Evolutionary conservation across 2,888 invertebrate genomes (phyloP).

Genomic region (Eupithecia subfuscata): DNA sequence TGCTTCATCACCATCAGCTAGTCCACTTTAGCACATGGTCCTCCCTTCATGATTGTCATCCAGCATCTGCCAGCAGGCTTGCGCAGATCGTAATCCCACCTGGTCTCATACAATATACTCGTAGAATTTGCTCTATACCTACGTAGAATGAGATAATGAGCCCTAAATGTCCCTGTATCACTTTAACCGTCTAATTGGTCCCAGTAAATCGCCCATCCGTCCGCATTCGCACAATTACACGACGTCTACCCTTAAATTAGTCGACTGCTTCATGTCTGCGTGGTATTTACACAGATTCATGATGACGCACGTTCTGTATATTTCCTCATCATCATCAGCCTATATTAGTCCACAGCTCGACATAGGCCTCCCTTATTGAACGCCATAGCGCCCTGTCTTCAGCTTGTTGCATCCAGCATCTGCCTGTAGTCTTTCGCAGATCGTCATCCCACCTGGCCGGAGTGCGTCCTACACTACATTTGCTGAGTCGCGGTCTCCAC

Average conservation of each 20-base stretch:
- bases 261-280: neutral
- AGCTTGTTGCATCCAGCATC: too few relatives aligned
- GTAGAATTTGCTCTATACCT: neutral
- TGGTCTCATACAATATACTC: neutral
- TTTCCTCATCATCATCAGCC: too few relatives aligned
- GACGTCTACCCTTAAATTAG: constrained; percentile 1
- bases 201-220: constrained; percentile 52
- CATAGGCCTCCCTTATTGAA: too few relatives aligned
- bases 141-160: constrained; percentile 32
- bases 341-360: too few relatives aligned
- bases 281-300: neutral
- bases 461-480: too few relatives aligned
- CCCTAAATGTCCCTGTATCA: constrained; percentile 41
- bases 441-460: too few relatives aligned
- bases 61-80: neutral
- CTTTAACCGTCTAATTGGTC: constrained; percentile 54
- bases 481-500: too few relatives aligned
- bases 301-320: neutral
- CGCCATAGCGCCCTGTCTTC: too few relatives aligned
- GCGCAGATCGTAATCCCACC: neutral
- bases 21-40: neutral
- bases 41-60: neutral
- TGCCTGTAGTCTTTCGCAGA: too few relatives aligned
- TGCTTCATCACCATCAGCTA: neutral
- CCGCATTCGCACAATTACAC: constrained; percentile 55